Base-by-base conservation (phyloP, 2,888 invertebrate species). In the Iphiclides podalirius region DNA sequence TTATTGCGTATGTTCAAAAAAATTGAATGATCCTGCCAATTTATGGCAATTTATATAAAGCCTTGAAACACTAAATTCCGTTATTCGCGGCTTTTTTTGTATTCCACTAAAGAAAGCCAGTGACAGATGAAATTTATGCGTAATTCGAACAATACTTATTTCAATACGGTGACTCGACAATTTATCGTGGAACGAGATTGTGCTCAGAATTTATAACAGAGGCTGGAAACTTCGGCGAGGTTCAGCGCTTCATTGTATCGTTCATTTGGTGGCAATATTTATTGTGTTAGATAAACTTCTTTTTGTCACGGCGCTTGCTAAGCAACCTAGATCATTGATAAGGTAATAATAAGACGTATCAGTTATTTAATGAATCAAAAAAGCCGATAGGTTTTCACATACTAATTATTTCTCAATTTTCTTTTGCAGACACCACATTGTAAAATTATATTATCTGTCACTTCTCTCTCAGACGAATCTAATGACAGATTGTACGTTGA, bases 61-160 rank as follows among this genome's bases (percentile, higher is more conserved):
- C 17, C 13, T 37, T 15, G n/a, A 6, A 35, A 35, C 15, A n/a
- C 36, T 11, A 36, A 36, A 36, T 26, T 36, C 26, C 17, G 13
- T 31, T 16, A 9, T 17, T 20, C 17, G 41, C 11, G 12, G 16
- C 35, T 26, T 26, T 26, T 12, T n/a, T 26, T 12, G 20, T 26
- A 16, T 34, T 16, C 15, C 23, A 34, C 34, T 37, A 44, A 44
- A n/a, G n/a, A n/a, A n/a, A n/a, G n/a, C 26, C 47, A 47, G 23
- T 40, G 47, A 47, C 47, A 47, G 40, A 26, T 40, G 47, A 47
- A 47, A 47, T 47, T 47, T 47, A 40, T 47, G 34, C 47, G 40
- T 47, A 40, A 47, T 40, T 47, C 40, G 34, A 40, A 40, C 47
- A 47, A 47, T 47, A 47, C 40, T 47, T 47, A 47, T 47, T 47